Conservation (phyloP, 2,797 vertebrate species). For the Heterohyrax brucei region DNA sequence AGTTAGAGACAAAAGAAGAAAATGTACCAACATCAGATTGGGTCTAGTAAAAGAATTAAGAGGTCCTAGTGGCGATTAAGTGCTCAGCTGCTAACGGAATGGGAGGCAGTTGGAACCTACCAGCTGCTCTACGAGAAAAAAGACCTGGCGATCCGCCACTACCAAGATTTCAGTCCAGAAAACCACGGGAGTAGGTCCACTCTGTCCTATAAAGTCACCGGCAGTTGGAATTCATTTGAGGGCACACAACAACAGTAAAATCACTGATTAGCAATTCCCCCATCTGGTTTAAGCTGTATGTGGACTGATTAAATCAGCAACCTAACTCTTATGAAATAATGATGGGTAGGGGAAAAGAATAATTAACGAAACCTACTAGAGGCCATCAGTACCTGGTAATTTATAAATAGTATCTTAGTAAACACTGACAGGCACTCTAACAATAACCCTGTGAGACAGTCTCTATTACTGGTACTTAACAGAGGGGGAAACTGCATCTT, state of each 20-base stretch:
- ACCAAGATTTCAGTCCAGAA: no score
- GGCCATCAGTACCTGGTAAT: not conserved
- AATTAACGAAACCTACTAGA: not conserved
- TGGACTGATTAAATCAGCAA: not conserved
- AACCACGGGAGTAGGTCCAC: no score
- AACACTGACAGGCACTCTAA: not conserved
- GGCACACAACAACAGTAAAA: not conserved
- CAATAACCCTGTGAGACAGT: not conserved
- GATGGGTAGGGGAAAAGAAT: not conserved
- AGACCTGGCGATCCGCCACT: no score
- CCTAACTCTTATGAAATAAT: constrained; percentile 1
- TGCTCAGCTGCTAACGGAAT: no score
- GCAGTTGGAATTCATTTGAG: no score
- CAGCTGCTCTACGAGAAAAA: no score
- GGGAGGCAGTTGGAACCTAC: no score
- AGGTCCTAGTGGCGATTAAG: no score
- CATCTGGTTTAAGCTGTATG: not conserved
- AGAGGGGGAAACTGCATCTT: not conserved
- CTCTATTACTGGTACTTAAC: not conserved
- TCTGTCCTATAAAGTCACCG: no score
- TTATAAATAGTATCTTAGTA: constrained; percentile 6
- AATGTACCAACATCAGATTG: not conserved
- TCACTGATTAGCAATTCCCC: not conserved
- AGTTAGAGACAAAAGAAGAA: constrained; percentile 7
- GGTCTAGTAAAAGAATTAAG: not conserved